Base-by-base conservation (phyloP, 2,113 vertebrate genomes). In the Uria aalge region DNA sequence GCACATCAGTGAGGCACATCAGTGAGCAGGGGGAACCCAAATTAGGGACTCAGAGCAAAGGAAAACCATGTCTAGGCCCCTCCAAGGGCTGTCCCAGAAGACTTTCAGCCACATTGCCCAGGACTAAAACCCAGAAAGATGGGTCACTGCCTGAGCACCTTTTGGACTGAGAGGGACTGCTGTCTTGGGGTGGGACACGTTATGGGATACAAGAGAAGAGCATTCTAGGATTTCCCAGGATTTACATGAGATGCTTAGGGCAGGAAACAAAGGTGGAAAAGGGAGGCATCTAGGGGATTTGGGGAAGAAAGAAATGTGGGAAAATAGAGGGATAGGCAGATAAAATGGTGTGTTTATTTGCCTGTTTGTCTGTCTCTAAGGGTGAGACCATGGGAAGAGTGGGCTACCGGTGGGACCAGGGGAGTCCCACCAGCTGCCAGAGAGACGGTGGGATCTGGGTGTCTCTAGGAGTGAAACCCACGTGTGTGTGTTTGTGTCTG, bases 401-500 rank as follows among this genome's bases (percentile, higher is more conserved):
- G 7, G 34, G 21, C 32, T 52, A 45, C 32, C 5, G 2, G 38
- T 38, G 21, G 21, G 34, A 36, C 6, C 59, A 34, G 23, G n/a
- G 21, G 24, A 82, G 36, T 57, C 21, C 15, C 36, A 66, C 20
- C 32, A 79, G 67, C 45, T 88, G 30, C 27, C n/a, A 80, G 45
- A 74, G 34, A 50, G 6, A 21, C 11, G 2, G 40, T 15, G 40
- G 13, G 3, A 8, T 29, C 47, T 69, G 30, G 4, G 7, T 32
- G 30, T 62, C 22, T 88, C 63, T 15, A 63, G 41, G 41, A 57
- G 5, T 0, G 0, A 57, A 19, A 41, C 3, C 8, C 17, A 21
- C 0, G 1, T 19, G 41, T 43, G 27, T 45, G 8, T 27, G 4
- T 32, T 8, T 29, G 11, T 63, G 23, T 56, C 10, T 43, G 32